Evolutionary conservation across 2,888 invertebrate species (phyloP).

Genomic region (Drosophila suboccidentalis): DNA sequence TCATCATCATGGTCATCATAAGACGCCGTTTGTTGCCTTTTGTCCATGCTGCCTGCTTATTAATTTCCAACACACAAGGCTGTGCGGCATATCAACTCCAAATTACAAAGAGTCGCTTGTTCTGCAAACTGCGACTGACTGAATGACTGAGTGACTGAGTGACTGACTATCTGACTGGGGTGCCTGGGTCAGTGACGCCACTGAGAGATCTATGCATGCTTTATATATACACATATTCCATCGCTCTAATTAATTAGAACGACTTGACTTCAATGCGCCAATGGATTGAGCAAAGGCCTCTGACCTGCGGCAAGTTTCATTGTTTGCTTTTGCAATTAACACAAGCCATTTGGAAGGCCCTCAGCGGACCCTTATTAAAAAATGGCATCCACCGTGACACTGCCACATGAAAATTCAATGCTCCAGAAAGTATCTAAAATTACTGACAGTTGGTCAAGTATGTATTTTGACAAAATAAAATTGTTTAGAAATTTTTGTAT

Average conservation of each 20-base stretch:
- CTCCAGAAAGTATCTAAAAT: slow-evolving; percentile 10
- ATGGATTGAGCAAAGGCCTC: slow-evolving; percentile 50
- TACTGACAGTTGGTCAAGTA: background rate
- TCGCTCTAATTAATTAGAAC: slow-evolving; percentile 75
- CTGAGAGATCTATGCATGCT: slow-evolving; percentile 7
- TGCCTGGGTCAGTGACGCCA: slow-evolving; percentile 54
- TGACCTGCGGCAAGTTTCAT: slow-evolving; percentile 58
- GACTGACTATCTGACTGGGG: background rate
- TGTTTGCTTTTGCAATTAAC: slow-evolving; percentile 61
- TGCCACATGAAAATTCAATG: slow-evolving; percentile 15
- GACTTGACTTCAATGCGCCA: slow-evolving; percentile 39
- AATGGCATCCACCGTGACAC: slow-evolving; percentile 64
- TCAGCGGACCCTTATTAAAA: slow-evolving; percentile 52
- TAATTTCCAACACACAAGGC: slow-evolving; percentile 67
- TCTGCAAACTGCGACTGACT: slow-evolving; percentile 11
- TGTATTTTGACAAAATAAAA: background rate
- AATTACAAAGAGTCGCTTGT: slow-evolving; percentile 74
- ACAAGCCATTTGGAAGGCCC: slow-evolving; percentile 26
- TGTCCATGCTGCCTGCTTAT: slow-evolving; percentile 47
- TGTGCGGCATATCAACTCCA: slow-evolving; percentile 70
- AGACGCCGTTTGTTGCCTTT: slow-evolving; percentile 31
- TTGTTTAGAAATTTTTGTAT: background rate
- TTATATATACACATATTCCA: slow-evolving; percentile 4
- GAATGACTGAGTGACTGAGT: background rate
- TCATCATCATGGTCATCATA: slow-evolving; percentile 35